Evolutionary conservation across 2,797 vertebrate species (phyloP).

Genomic region (Myiotriccus ornatus): DNA sequence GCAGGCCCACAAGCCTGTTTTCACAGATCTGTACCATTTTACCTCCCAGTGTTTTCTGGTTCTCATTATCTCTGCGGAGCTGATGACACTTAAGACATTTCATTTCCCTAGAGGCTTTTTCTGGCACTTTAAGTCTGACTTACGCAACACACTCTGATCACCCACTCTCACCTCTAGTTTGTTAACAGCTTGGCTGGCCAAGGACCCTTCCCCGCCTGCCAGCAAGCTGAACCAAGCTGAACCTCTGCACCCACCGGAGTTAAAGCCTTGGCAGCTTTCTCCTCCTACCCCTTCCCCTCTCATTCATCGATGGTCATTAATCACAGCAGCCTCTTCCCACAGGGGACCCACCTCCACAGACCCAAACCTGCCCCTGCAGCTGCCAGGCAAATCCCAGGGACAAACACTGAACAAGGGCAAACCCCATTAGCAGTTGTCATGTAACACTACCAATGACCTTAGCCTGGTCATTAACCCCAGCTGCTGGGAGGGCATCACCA

Average conservation of each 20-base stretch:
- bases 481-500: not conserved
- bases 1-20: not conserved
- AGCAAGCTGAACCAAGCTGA: not conserved
- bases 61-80: conserved; percentile 37
- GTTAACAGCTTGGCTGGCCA: conserved; percentile 14
- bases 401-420: not conserved
- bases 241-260: not conserved
- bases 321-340: conserved; percentile 9
- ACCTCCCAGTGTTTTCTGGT: conserved; percentile 13
- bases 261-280: not conserved
- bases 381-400: not conserved
- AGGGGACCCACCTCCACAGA: not conserved
- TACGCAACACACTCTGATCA: not conserved
- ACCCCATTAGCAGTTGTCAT: not conserved
- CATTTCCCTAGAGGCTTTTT: not conserved
- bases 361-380: not conserved
- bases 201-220: not conserved
- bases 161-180: not conserved
- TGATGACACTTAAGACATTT: conserved; percentile 35
- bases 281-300: not conserved
- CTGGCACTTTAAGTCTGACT: not conserved
- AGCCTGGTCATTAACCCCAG: not conserved
- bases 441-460: not conserved
- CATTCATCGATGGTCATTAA: not conserved
- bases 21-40: not conserved